Base-by-base conservation (phyloP, 2,888 invertebrate genomes). In the Drosophila limbata region DNA sequence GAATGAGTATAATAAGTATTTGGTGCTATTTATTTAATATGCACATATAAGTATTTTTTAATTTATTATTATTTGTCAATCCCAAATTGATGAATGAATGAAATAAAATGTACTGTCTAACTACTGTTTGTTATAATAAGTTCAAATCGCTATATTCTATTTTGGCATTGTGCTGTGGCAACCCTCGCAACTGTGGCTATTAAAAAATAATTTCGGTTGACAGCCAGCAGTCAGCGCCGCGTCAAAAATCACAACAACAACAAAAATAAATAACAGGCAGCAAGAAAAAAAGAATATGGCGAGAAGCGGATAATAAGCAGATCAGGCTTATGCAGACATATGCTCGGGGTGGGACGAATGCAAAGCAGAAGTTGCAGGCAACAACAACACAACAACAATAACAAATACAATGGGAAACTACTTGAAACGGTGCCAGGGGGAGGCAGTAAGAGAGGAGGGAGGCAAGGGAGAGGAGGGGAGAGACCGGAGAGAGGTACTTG, bases 141-240 rank as follows among this genome's bases (percentile, higher is more conserved):
- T 19, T 42, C 2, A 42, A 19, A 19, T 5, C 37, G 37, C n/a
- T 37, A 13, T 13, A 35, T 13, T 17, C 19, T 11, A 19, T n/a
- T 33, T 35, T 15, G 10, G 35, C 25, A 25, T 11, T 11, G 11
- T n/a, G 42, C 31, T 61, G 56, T 67, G 53, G 45, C 71, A 31
- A 9, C 81, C 84, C 81, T 79, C 81, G 81, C 52, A 21, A 21
- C 59, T 47, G 39, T 42, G 57, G 45, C 69, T 62, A 59, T 44
- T 45, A 66, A 61, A 69, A 77, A 77, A 77, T 79, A 75, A 84
- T 81, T 85, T 81, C 73, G 70, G 83, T 76, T 88, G 88, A 87
- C 87, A 83, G 79, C 45, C 78, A 75, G 64, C 87, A 87, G 83
- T 87, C 87, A 83, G 77, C 82, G 72, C 69, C 78, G 76, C 60